phyloP scores from a whole-genome alignment of 1,140 invertebrate genomes.

The Vanessa tameamea region DNA sequence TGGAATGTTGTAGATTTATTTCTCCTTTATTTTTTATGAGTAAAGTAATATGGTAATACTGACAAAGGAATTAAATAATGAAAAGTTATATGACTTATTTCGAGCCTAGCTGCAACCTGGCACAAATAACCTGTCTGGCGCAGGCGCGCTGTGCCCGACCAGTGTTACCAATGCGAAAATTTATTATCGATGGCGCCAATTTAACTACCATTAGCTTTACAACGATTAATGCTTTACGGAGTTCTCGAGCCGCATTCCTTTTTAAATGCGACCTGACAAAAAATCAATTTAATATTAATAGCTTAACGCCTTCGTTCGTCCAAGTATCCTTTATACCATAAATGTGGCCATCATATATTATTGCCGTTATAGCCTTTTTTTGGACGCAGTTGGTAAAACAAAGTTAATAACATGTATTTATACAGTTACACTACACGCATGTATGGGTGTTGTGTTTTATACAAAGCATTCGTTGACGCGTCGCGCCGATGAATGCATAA shows the following conservation, averaged over 20 bases:
- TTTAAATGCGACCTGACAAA: slow-evolving; percentile 19
- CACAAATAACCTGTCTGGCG: slow-evolving; percentile 56
- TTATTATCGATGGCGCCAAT: slow-evolving; percentile 59
- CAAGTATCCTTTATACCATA: neutral
- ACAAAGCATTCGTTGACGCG: slow-evolving; percentile 6
- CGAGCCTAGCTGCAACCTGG: slow-evolving; percentile 54
- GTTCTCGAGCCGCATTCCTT: slow-evolving; percentile 17
- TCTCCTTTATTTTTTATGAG: too few relatives aligned
- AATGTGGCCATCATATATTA: neutral
- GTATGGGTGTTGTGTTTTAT: neutral
- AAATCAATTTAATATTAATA: slow-evolving; percentile 16
- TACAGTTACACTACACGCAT: neutral
- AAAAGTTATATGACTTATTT: slow-evolving; percentile 63
- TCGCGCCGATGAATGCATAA: slow-evolving; percentile 19
- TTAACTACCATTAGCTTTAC: slow-evolving; percentile 50
- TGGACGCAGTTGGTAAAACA: neutral
- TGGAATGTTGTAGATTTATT: too few relatives aligned
- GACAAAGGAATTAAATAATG: slow-evolving; percentile 11
- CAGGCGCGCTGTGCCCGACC: slow-evolving; percentile 30
- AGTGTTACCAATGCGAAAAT: slow-evolving; percentile 56
- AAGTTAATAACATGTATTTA: neutral
- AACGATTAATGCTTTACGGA: slow-evolving; percentile 41
- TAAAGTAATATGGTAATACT: too few relatives aligned
- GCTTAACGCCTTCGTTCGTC: slow-evolving; percentile 13
- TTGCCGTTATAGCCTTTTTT: too few relatives aligned